Conservation (phyloP, 2,888 invertebrate species). For the Agrochola lychnidis region DNA sequence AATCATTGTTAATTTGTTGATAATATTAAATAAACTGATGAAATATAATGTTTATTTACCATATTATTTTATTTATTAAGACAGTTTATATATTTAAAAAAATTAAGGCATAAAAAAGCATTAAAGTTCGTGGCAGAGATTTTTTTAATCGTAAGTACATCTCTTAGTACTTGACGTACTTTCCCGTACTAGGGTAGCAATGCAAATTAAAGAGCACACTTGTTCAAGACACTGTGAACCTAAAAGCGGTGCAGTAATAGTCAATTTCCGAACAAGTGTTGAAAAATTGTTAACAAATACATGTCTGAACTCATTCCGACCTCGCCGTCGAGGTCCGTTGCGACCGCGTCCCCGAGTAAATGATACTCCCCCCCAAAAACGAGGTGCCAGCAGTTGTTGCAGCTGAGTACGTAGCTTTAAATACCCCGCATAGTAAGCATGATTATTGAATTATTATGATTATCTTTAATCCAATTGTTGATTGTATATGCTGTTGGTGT, state of each 20-base stretch:
- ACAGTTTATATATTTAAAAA: background rate
- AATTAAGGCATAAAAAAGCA: background rate
- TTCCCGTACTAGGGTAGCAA: background rate
- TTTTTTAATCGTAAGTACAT: too few species aligned
- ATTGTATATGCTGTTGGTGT: too few species aligned
- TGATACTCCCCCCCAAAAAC: too few species aligned
- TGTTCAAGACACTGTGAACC: background rate
- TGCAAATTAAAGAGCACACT: background rate
- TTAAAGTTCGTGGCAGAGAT: background rate
- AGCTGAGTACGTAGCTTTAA: too few species aligned
- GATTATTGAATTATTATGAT: too few species aligned
- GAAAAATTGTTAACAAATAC: background rate
- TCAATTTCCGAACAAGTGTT: background rate
- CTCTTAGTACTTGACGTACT: background rate
- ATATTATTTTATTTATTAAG: background rate
- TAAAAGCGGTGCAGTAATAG: background rate
- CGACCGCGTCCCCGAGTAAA: too few species aligned
- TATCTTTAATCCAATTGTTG: too few species aligned
- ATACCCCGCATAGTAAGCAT: too few species aligned
- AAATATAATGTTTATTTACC: background rate
- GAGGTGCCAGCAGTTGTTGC: too few species aligned
- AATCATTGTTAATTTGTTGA: background rate
- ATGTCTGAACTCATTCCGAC: too few species aligned
- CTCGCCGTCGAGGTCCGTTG: too few species aligned
- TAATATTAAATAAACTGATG: background rate